Evolutionary conservation across 2,797 vertebrate genomes (phyloP).

Genomic region (Dendrocincla tyrannina): DNA sequence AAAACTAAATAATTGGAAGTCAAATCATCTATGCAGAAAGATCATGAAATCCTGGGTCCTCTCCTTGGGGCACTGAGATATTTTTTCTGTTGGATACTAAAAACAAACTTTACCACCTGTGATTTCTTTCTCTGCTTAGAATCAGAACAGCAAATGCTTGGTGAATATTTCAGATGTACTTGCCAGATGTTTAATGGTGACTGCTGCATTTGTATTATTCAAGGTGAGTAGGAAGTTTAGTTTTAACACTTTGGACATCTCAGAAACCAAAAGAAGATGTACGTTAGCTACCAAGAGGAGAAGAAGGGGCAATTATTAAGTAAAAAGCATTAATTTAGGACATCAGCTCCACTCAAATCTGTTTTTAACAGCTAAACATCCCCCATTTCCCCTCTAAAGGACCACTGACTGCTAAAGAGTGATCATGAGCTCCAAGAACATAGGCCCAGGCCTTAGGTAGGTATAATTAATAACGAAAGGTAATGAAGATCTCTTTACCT

Average conservation of each 20-base stretch:
- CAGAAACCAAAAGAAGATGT: background rate
- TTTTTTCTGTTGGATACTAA: background rate
- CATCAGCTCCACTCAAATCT: background rate
- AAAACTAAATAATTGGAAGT: background rate
- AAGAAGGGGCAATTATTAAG: background rate
- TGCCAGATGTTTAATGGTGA: background rate
- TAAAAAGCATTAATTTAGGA: background rate
- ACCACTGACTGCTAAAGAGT: background rate
- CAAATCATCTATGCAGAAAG: background rate
- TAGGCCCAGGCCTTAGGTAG: background rate
- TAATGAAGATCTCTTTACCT: background rate
- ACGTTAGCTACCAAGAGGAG: background rate
- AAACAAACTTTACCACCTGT: rapidly evolving
- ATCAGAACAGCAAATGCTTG: background rate
- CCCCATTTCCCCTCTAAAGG: background rate
- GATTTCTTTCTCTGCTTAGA: background rate
- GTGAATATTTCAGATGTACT: background rate
- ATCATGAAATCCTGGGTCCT: background rate
- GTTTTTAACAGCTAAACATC: background rate
- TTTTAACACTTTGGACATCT: background rate
- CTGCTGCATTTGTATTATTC: background rate
- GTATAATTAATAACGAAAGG: background rate
- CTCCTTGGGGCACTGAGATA: background rate
- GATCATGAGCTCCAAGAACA: background rate
- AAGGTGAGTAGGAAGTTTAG: background rate